Evolutionary conservation across 1,140 invertebrate genomes (phyloP), one percentile per base, ranked within the genome.

Genomic region (Polypedilum pembai): DNA sequence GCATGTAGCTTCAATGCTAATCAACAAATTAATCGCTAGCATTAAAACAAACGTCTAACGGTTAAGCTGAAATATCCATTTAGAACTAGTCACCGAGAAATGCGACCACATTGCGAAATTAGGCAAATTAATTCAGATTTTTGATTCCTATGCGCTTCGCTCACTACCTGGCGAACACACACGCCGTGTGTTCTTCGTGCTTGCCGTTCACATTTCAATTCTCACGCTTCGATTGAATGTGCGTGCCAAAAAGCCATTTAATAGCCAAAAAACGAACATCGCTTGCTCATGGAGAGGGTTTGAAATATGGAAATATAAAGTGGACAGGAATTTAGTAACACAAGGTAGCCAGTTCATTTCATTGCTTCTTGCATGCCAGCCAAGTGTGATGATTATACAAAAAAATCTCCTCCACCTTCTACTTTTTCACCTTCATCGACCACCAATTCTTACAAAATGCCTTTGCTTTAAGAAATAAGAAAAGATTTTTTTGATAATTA

Each of bases 211-310:
- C 17, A 69, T 69, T 69, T 21, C 18, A 69, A 69, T 69, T 69
- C 65, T 69, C 65, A 69, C 65, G 65, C 65, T 69, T 69, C 65
- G 65, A 69, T 69, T 18, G 65, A 56, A 18, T 69, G 20, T 69
- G 65, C 65, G 65, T 69, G 65, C 18, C 65, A 69, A 69, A 69
- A 21, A 69, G 20, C 20, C 65, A 69, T 69, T 69, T 18, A 69
- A 21, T 69, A 21, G 20, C 65, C 65, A 21, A 69, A 56, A 69
- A 21, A 56, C 45, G 45, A 56, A 56, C 45, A 56, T 56, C 45
- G 45, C 45, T 56, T 56, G 45, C 12, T n/a, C 12, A 4, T 56
- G 45, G 45, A 45, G 45, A n/a, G 45, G n/a, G n/a, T 56, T 15
- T 56, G 12, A 12, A 56, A 56, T 12, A 56, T 56, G 45, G 45